Evolutionary conservation across 2,113 vertebrate genomes (phyloP), one percentile per base, ranked within the genome.

Genomic region (Scolopax mira): DNA sequence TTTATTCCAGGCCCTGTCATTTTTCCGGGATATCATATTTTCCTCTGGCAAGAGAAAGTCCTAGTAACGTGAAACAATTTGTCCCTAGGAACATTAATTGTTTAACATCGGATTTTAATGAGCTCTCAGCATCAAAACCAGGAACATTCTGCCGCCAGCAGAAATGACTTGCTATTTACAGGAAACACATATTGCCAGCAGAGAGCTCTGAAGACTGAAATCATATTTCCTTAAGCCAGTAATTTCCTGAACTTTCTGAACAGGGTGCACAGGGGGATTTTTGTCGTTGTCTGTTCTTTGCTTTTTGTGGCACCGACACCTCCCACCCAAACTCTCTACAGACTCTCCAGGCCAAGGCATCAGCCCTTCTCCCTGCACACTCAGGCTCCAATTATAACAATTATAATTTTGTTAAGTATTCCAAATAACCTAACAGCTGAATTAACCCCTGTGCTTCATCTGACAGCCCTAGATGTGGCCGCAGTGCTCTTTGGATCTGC

Each of bases 51-150:
- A 11, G 24, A 66, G 28, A 60, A 87, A 83, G 61, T 11, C 64
- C 49, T 65, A 51, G n/a, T 24, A 8, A 8, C 82, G 58, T 0
- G 19, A 60, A 78, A 51, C 82, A 48, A 8, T 93, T 58, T 61
- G 73, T 89, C 73, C 79, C 70, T 58, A 2, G 60, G 73, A 96
- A 65, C 88, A 79, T 85, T 93, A 94, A 82, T 86, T 88, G 72
- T 71, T 91, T 58, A 71, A 77, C 79, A 81, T 61, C n/a, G 64
- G 67, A 83, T 27, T 89, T 79, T 92, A 90, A 95, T 9, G 86
- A 92, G 90, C 67, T 93, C 84, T 48, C 75, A 66, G 74, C 79
- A 61, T 7, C 79, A 19, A 22, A n/a, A 27, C 23, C 64, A 41
- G 85, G 58, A 15, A 41, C 13, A 7, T 9, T 58, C 31, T 75